Conservation (phyloP, 2,113 vertebrate genomes). For the Ailurus styani region DNA sequence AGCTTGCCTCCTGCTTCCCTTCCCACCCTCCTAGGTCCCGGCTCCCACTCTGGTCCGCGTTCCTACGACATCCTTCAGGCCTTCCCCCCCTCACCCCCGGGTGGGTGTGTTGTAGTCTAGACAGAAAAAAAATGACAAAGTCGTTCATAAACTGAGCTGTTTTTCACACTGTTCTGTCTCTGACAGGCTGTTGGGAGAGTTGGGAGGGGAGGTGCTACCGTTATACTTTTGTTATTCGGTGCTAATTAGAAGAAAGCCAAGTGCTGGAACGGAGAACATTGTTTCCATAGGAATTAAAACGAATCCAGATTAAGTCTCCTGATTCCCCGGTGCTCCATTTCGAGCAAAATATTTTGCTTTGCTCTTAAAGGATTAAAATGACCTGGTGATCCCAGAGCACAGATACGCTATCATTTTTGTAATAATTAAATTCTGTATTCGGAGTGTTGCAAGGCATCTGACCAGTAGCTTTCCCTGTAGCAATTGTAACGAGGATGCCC, state of each 20-base stretch:
- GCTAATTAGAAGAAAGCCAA: constrained; percentile 83
- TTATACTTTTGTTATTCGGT: constrained; percentile 81
- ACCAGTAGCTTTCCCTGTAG: not conserved
- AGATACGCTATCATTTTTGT: not conserved
- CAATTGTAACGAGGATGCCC: not conserved
- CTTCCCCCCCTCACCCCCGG: not conserved
- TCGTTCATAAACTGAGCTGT: constrained; percentile 70
- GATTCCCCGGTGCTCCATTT: not conserved
- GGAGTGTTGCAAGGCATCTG: not conserved
- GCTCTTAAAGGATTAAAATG: not conserved
- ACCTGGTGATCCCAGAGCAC: rapidly evolving
- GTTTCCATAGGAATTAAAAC: constrained; percentile 64
- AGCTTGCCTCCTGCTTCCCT: no score
- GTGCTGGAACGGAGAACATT: constrained; percentile 12
- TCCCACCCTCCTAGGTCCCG: rapidly evolving
- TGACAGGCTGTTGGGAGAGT: constrained; percentile 81
- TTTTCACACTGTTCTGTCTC: constrained; percentile 80
- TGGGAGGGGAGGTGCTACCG: constrained; percentile 79
- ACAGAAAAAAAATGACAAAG: constrained; percentile 61
- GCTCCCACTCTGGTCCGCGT: not conserved
- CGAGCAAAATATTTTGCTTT: not conserved
- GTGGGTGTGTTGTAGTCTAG: constrained; percentile 41
- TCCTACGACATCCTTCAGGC: not conserved
- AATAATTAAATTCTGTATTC: not conserved
- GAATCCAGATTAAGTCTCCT: not conserved